A percentile compares a stretch with the other conserved stretches of the same genome.
phyloP scores from a whole-genome alignment of 2,888 invertebrate species.

The Dione juno region DNA sequence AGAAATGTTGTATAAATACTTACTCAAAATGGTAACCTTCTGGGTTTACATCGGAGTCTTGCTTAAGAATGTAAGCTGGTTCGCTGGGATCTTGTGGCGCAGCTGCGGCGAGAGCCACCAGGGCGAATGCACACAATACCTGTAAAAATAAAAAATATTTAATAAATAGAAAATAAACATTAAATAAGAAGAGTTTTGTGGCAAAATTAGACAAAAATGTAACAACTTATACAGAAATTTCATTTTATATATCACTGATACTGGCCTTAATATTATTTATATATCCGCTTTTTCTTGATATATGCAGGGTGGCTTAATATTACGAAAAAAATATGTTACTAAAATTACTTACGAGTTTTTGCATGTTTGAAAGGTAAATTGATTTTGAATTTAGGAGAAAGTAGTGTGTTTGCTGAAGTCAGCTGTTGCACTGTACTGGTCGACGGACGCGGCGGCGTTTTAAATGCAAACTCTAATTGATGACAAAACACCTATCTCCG shows the following conservation, averaged over 20 bases:
- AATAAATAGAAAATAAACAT: too few relatives aligned
- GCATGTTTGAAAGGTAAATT: constrained; percentile 57
- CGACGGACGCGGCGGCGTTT: constrained; percentile 50
- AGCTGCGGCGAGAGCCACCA: constrained; percentile 60
- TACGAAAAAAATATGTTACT: too few relatives aligned
- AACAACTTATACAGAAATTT: too few relatives aligned
- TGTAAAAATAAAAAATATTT: constrained; percentile 43
- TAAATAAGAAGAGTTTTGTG: too few relatives aligned
- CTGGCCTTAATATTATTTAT: too few relatives aligned
- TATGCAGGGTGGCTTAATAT: too few relatives aligned
- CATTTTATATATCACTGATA: too few relatives aligned
- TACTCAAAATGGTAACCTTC: constrained; percentile 71
- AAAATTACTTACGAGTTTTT: constrained; percentile 64
- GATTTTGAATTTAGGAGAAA: constrained; percentile 46
- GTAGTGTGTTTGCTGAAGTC: constrained; percentile 52
- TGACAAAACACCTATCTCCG: constrained; percentile 65
- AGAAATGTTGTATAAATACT: too few relatives aligned
- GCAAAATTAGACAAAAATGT: too few relatives aligned
- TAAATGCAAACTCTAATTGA: constrained; percentile 64
- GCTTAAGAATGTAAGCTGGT: constrained; percentile 66
- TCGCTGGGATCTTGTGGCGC: constrained; percentile 57
- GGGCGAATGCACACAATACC: constrained; percentile 63
- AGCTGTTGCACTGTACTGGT: constrained; percentile 59
- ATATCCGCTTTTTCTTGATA: too few relatives aligned
- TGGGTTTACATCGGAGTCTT: constrained; percentile 63